phyloP scores from a whole-genome alignment of 2,797 vertebrate genomes.

The Sebastes kiyomatsui region DNA sequence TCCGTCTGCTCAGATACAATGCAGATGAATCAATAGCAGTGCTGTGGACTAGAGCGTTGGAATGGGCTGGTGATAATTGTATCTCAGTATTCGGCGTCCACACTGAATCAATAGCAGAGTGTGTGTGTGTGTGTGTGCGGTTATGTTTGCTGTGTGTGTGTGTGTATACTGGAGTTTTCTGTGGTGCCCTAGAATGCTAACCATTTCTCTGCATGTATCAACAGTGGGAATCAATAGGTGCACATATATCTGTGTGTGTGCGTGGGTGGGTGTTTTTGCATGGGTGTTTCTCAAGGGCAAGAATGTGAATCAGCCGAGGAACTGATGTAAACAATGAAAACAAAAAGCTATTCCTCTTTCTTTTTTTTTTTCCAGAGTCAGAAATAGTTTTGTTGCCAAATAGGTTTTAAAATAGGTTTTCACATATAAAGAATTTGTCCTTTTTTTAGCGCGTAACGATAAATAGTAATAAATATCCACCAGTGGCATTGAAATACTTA shows the following conservation, averaged over 20 bases:
- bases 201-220: constrained; percentile 37
- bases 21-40: constrained; percentile 22
- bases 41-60: background rate
- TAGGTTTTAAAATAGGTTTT: background rate
- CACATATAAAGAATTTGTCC: background rate
- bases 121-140: background rate
- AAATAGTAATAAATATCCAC: too few species aligned
- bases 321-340: background rate
- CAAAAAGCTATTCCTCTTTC: background rate
- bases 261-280: background rate
- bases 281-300: constrained; percentile 10
- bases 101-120: constrained; percentile 13
- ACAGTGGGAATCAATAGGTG: constrained; percentile 33
- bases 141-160: constrained; percentile 8
- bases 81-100: constrained; percentile 25
- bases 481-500: background rate
- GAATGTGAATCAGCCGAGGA: background rate
- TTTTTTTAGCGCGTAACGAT: background rate
- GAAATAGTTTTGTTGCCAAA: background rate
- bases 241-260: background rate
- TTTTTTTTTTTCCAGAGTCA: background rate
- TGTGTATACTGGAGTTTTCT: background rate
- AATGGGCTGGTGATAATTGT: constrained; percentile 36
- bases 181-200: constrained; percentile 27
- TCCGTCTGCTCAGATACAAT: constrained; percentile 26